Base-by-base conservation (phyloP, 2,888 invertebrate genomes). In the Eupithecia subfuscata region DNA sequence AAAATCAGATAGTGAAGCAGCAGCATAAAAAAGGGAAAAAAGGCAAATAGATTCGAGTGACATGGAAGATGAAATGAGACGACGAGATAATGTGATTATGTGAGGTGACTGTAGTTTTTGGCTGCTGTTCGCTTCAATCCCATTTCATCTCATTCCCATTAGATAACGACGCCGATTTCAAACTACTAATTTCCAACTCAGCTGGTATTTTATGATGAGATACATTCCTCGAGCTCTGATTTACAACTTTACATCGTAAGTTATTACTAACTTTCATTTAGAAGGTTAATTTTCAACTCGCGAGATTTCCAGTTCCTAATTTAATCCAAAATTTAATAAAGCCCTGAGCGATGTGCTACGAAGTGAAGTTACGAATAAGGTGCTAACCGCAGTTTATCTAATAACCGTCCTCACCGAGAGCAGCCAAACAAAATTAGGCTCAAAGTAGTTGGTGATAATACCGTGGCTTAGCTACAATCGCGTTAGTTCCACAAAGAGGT, bases 241-340 rank as follows among this genome's bases (percentile, higher is more conserved):
- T 25, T 60, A 60, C 11, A 12, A 60, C 22, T 60, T 60, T 60
- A 60, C 22, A 16, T n/a, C 30, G 63, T 30, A 63, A 63, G 63
- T 22, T 63, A 63, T 63, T 63, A 63, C 30, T 63, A 63, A 25
- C 25, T 16, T 37, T 56, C 56, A 56, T 56, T 56, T 56, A 56
- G n/a, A 37, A 37, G 65, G 25, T 40, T 73, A 74, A 75, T 74
- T 71, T 72, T 70, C 56, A 37, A 70, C 60, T 68, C 67, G 73
- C 79, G 67, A 80, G 76, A 76, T 74, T 77, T 79, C 65, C 76
- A 80, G 79, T 80, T 79, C 81, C 77, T 84, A 84, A 89, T 85
- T 86, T 64, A 64, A 74, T 63, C 65, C 83, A 86, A 86, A 88
- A 87, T 87, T 87, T 87, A 88, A 89, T 89, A 86, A 85, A 84